phyloP scores from a whole-genome alignment of 2,113 vertebrate genomes.

The Okapia johnstoni region DNA sequence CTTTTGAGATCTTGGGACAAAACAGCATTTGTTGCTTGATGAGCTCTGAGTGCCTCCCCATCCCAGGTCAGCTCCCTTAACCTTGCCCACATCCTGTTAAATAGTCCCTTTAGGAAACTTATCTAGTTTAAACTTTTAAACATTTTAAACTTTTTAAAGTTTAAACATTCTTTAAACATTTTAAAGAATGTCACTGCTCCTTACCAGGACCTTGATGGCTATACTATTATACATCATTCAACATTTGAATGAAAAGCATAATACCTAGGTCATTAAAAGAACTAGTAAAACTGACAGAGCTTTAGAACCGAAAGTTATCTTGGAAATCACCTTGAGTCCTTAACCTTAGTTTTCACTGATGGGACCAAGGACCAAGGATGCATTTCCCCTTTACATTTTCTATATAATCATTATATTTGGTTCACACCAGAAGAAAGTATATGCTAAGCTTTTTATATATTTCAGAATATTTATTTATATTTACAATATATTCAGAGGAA shows the following conservation, averaged over 20 bases:
- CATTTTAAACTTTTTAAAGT: background rate
- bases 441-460: background rate
- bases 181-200: background rate
- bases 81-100: background rate
- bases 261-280: background rate
- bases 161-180: background rate
- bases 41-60: background rate
- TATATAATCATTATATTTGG: background rate
- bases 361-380: background rate
- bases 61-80: background rate
- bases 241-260: background rate
- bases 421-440: background rate
- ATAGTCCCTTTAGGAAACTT: background rate
- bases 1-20: background rate
- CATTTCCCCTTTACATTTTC: background rate
- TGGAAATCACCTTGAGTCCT: background rate
- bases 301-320: background rate
- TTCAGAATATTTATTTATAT: conserved; percentile 12
- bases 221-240: background rate
- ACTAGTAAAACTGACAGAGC: background rate
- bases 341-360: background rate
- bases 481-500: background rate
- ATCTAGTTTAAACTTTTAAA: background rate
- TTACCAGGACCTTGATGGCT: background rate
- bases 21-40: background rate